phyloP scores from a whole-genome alignment of 37 sponge, comb jelly and placozoan genomes.

The Eunapius fragilis region DNA sequence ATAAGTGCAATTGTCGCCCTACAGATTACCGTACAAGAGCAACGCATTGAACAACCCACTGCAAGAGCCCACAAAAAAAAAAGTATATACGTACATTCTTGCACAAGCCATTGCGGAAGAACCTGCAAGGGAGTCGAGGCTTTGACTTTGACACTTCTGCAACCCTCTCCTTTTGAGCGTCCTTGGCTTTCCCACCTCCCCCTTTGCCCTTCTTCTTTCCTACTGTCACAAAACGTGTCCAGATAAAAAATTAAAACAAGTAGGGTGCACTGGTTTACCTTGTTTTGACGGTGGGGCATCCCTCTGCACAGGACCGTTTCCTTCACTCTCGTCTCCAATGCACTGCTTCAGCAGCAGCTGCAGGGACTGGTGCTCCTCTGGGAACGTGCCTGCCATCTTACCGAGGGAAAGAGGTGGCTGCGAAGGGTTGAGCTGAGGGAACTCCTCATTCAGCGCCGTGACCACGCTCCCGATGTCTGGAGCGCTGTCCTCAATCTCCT shows the following conservation, averaged over 20 bases:
- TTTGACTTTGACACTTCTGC: slow-evolving; percentile 1
- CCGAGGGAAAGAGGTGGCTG: not conserved
- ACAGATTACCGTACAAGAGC: not conserved
- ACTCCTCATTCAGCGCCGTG: slow-evolving; percentile 54
- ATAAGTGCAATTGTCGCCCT: slow-evolving; percentile 81
- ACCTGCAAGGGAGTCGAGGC: slow-evolving; percentile 55
- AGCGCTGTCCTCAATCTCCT: not conserved
- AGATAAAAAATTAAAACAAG: no score
- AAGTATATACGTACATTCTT: slow-evolving; percentile 57
- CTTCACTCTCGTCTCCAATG: not conserved
- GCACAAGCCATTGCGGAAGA: slow-evolving; percentile 60
- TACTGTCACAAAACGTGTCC: no score
- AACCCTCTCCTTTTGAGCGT: slow-evolving; percentile 10
- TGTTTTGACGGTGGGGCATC: not conserved
- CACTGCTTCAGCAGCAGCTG: not conserved
- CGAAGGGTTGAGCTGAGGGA: slow-evolving; percentile 40
- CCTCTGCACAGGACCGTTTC: not conserved
- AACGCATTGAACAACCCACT: no score
- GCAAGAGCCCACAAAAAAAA: not conserved
- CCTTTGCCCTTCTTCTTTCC: slow-evolving; percentile 16
- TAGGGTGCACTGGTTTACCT: no score
- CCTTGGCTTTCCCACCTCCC: slow-evolving; percentile 23
- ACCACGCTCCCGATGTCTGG: not conserved
- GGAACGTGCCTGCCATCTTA: not conserved
- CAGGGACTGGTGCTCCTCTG: not conserved